These are phyloP conservation scores for Drosophila melanosoma DNA, from an alignment of 2,888 invertebrate genomes.

Conservation along the genomic window DNA sequence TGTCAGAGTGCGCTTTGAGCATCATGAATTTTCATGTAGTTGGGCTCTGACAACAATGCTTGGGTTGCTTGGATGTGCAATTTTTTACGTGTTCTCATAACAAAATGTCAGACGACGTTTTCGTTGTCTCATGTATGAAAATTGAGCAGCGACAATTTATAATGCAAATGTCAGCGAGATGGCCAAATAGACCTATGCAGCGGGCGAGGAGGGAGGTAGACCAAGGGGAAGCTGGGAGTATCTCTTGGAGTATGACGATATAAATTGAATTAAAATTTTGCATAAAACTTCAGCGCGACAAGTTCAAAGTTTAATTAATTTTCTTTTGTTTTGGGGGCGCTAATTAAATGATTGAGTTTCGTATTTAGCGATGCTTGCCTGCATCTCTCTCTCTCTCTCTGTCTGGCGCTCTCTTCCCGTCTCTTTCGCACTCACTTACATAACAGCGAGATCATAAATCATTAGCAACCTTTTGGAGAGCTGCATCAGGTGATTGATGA, in stretches of 20 bases:
- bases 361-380: slow-evolving; percentile 66
- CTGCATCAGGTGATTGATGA: slow-evolving; percentile 69
- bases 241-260: slow-evolving; percentile 52
- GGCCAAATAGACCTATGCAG: slow-evolving; percentile 23
- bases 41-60: slow-evolving; percentile 69
- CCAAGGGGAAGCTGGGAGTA: not conserved
- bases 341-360: slow-evolving; percentile 79
- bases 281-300: slow-evolving; percentile 49
- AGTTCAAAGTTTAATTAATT: slow-evolving; percentile 80
- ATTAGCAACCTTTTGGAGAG: slow-evolving; percentile 63
- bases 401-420: not conserved
- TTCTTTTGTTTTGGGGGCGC: slow-evolving; percentile 73
- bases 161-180: slow-evolving; percentile 71
- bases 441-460: slow-evolving; percentile 64
- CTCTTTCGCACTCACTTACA: not conserved
- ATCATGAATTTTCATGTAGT: slow-evolving; percentile 79
- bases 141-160: slow-evolving; percentile 76
- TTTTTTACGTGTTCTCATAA: slow-evolving; percentile 80
- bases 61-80: slow-evolving; percentile 66
- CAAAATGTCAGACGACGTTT: slow-evolving; percentile 66
- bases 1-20: slow-evolving; percentile 63
- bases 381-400: slow-evolving; percentile 2
- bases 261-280: slow-evolving; percentile 79
- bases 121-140: slow-evolving; percentile 61
- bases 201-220: not conserved